A percentile compares a stretch with the other conserved stretches of the same genome.
Evolutionary conservation across 1,140 invertebrate species (phyloP).

Genomic region (Homalodisca vitripennis): DNA sequence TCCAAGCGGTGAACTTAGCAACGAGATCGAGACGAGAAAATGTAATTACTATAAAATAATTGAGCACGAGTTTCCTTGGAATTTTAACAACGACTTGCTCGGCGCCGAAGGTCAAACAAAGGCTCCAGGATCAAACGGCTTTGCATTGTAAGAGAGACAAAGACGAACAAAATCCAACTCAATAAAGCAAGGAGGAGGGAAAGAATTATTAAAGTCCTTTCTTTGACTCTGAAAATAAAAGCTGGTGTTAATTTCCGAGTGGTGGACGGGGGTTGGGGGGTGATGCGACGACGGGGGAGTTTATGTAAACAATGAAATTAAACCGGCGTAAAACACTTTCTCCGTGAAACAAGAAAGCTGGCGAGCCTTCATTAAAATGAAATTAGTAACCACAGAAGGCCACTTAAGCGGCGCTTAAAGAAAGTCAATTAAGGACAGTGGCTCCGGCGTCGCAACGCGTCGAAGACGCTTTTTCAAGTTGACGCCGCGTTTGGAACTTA

Average conservation of each 20-base stretch:
- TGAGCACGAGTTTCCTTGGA: no score
- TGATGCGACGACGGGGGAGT: no score
- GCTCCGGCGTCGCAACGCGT: not conserved
- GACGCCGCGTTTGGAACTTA: constrained; percentile 5
- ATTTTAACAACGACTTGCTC: no score
- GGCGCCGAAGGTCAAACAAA: not conserved
- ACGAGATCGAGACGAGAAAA: no score
- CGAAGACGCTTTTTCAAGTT: constrained; percentile 12
- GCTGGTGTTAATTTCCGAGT: constrained; percentile 23
- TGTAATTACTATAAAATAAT: no score
- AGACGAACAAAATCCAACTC: not conserved
- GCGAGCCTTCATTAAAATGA: constrained; percentile 22
- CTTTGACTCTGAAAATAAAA: constrained; percentile 21
- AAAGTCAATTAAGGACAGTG: constrained; percentile 9
- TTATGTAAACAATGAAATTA: constrained; percentile 27
- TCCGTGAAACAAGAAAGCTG: not conserved
- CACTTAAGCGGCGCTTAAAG: constrained; percentile 16
- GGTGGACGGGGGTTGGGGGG: no score
- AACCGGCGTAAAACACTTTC: not conserved
- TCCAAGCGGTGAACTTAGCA: no score
- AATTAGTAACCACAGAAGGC: constrained; percentile 28
- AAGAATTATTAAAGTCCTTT: constrained; percentile 11
- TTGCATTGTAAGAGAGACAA: not conserved
- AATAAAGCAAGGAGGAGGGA: not conserved
- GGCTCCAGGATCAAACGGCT: not conserved